These are phyloP conservation scores for Poecilia latipinna DNA, from an alignment of 2,113 vertebrate species.

Conservation along the genomic window DNA sequence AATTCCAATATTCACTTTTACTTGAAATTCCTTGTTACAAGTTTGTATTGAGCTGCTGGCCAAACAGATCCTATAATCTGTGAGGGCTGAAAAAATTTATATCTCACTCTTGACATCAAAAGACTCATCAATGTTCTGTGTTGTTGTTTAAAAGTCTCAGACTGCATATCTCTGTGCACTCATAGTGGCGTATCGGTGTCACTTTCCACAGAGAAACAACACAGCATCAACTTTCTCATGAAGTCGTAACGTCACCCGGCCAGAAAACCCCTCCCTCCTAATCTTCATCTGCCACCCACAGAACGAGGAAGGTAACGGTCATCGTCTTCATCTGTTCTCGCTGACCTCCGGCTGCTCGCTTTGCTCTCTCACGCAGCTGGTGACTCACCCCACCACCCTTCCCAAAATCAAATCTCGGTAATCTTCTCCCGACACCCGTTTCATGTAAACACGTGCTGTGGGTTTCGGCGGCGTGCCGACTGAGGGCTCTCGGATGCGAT, in stretches of 20 bases:
- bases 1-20: no score
- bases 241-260: conserved; percentile 21
- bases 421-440: conserved; percentile 22
- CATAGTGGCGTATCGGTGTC: not conserved
- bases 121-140: no score
- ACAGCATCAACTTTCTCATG: not conserved
- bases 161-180: not conserved
- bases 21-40: no score
- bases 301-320: conserved; percentile 43
- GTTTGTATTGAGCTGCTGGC: no score
- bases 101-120: no score
- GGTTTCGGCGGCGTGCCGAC: conserved; percentile 21
- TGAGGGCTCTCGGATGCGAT: not conserved
- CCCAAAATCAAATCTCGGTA: conserved; percentile 43
- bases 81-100: no score
- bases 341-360: not conserved
- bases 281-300: conserved; percentile 31
- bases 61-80: no score
- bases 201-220: not conserved
- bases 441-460: conserved; percentile 1
- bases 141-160: no score
- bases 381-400: conserved; percentile 12
- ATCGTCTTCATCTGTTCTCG: conserved; percentile 31
- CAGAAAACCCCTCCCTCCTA: conserved; percentile 13
- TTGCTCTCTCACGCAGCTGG: conserved; percentile 45